A percentile compares a stretch with the other conserved stretches of the same genome.
phyloP scores from a whole-genome alignment of 2,797 vertebrate species.

The Alfaro cultratus region DNA sequence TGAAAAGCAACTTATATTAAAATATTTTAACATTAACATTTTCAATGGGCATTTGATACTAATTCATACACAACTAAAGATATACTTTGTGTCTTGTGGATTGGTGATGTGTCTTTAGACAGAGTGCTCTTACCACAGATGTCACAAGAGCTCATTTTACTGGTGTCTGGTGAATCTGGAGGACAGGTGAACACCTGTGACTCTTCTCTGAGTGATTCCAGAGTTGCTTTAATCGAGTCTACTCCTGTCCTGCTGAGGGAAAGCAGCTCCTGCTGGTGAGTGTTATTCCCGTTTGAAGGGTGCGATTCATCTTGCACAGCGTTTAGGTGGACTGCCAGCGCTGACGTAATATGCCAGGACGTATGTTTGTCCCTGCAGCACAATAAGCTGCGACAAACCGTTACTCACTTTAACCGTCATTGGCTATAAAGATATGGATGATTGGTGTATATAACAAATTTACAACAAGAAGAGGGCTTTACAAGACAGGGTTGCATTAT shows the following conservation, averaged over 20 bases:
- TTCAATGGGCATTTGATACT: neutral
- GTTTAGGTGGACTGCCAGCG: neutral
- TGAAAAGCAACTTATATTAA: neutral
- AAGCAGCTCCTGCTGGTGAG: neutral
- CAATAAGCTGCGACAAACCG: neutral
- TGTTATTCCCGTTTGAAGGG: neutral
- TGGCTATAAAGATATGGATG: constrained; percentile 5
- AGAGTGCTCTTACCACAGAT: neutral
- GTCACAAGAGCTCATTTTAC: constrained; percentile 1
- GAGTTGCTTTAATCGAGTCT: neutral
- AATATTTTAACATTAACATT: neutral
- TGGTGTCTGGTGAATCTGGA: neutral
- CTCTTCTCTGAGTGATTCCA: neutral
- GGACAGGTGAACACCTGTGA: constrained; percentile 1
- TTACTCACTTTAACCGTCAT: neutral
- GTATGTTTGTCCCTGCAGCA: neutral
- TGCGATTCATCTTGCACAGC: neutral
- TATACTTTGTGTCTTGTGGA: neutral
- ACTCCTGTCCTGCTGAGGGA: neutral
- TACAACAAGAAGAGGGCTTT: constrained; percentile 13
- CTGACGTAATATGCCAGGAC: constrained; percentile 1
- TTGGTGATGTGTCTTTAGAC: neutral
- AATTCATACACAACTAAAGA: neutral
- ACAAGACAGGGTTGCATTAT: constrained; percentile 14
- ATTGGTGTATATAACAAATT: constrained; percentile 9